A percentile compares a stretch with the other conserved stretches of the same genome.
Evolutionary conservation across 2,888 invertebrate genomes (phyloP).

Genomic region (Arrhopalites spinosus): DNA sequence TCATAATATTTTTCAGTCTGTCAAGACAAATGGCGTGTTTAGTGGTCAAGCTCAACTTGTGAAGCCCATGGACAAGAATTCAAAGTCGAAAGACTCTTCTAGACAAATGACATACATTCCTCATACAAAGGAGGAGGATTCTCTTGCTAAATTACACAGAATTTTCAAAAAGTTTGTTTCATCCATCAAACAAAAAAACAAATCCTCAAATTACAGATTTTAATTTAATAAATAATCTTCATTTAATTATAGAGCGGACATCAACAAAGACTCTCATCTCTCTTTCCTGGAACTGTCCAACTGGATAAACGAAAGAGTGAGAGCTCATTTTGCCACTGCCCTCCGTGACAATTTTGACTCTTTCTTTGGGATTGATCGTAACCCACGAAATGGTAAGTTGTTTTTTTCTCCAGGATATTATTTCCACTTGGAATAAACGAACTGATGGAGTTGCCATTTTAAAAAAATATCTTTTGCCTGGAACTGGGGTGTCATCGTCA

Average conservation of each 20-base stretch:
- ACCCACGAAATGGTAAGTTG: constrained; percentile 67
- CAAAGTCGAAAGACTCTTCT: too few relatives aligned
- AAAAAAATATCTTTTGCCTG: neutral
- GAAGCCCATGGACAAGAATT: neutral
- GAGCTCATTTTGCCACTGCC: constrained; percentile 71
- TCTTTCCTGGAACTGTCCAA: constrained; percentile 68
- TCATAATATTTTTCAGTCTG: neutral
- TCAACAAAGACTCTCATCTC: constrained; percentile 65
- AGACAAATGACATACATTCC: too few relatives aligned
- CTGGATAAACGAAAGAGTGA: constrained; percentile 71
- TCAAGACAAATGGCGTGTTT: neutral
- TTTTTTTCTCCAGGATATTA: neutral
- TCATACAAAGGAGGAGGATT: too few relatives aligned
- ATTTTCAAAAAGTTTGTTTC: too few relatives aligned
- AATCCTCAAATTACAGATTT: too few relatives aligned
- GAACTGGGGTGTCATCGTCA: neutral
- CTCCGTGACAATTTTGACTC: constrained; percentile 70
- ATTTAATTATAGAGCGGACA: constrained; percentile 65
- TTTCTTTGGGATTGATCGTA: constrained; percentile 70
- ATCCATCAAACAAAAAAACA: too few relatives aligned
- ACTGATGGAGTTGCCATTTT: neutral
- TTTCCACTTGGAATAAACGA: too few relatives aligned
- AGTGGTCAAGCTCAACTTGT: neutral
- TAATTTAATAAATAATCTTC: too few relatives aligned
- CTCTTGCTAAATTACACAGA: too few relatives aligned